Evolutionary conservation across 2,797 vertebrate species (phyloP).

Genomic region (Rousettus madagascariensis): DNA sequence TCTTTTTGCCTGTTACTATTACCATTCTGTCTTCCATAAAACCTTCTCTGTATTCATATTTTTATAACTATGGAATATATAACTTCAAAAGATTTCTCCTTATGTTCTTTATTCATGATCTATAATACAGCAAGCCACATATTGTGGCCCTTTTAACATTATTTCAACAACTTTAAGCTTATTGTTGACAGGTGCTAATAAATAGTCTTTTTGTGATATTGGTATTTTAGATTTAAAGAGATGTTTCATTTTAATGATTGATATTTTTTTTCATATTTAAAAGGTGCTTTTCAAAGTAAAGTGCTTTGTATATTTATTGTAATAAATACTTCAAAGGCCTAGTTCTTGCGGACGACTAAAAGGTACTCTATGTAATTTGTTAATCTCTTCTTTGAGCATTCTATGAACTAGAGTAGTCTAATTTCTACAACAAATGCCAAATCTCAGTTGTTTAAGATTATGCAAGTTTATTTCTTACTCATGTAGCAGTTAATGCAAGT

Average conservation of each 20-base stretch:
- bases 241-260: neutral
- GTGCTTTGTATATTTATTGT: neutral
- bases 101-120: neutral
- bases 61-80: constrained; percentile 6
- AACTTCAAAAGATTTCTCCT: constrained; percentile 31
- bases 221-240: neutral
- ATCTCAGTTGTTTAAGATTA: neutral
- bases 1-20: neutral
- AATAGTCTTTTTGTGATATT: neutral
- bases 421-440: neutral
- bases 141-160: neutral
- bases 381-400: neutral
- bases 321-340: neutral
- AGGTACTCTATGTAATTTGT: neutral
- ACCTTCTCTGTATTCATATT: neutral
- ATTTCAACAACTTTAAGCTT: constrained; percentile 33
- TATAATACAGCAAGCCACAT: neutral
- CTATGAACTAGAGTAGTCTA: neutral
- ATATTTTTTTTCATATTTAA: constrained; percentile 3
- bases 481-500: neutral
- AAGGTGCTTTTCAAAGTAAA: neutral
- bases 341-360: neutral
- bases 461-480: neutral
- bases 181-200: neutral
- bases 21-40: neutral